A percentile compares a stretch with the other conserved stretches of the same genome.
These are phyloP conservation scores for Daboia siamensis DNA, from an alignment of 2,113 vertebrate genomes.

Conservation along the genomic window DNA sequence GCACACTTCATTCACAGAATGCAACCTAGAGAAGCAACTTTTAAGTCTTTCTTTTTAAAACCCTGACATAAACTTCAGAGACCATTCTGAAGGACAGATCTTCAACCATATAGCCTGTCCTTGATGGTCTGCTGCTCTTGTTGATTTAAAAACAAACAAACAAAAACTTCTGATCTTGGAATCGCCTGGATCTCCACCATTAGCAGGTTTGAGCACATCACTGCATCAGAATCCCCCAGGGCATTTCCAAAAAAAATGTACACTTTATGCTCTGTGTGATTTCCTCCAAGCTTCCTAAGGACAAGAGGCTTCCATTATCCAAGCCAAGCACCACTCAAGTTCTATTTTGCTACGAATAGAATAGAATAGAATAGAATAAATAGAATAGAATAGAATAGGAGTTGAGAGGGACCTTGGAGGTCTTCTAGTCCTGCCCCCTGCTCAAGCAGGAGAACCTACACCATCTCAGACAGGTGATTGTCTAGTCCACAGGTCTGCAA, in stretches of 20 bases:
- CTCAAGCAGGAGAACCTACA: too few species aligned
- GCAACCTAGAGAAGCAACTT: not conserved
- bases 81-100: not conserved
- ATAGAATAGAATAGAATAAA: too few species aligned
- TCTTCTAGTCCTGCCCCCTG: too few species aligned
- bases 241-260: not conserved
- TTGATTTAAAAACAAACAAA: not conserved
- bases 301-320: not conserved
- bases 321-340: not conserved
- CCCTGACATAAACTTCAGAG: not conserved
- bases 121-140: not conserved
- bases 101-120: not conserved
- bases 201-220: slow-evolving; percentile 6
- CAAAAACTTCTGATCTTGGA: too few species aligned
- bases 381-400: too few species aligned
- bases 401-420: too few species aligned
- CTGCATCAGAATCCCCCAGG: slow-evolving; percentile 18
- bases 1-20: not conserved
- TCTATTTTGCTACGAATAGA: not conserved
- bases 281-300: not conserved
- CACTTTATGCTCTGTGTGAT: rapidly evolving
- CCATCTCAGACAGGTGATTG: too few species aligned
- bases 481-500: too few species aligned
- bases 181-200: not conserved
- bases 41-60: not conserved